phyloP scores from a whole-genome alignment of 2,888 invertebrate species.

The Protodeltote pygarga region DNA sequence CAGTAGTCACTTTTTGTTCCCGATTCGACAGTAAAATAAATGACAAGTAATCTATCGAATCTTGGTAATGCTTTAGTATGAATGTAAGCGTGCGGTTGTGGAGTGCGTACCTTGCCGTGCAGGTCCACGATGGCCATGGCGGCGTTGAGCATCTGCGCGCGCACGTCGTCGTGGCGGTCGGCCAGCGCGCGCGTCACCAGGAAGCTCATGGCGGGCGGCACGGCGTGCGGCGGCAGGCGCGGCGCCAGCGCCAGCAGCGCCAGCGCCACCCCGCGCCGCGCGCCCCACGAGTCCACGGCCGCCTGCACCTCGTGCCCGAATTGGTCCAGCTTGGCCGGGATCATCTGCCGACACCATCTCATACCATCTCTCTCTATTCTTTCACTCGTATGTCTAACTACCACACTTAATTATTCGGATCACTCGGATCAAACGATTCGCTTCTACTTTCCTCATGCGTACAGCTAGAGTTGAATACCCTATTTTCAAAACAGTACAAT shows the following conservation, averaged over 20 bases:
- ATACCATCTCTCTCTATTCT: background rate
- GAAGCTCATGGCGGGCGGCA: constrained; percentile 91
- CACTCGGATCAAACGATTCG: too few relatives aligned
- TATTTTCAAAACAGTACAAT: too few relatives aligned
- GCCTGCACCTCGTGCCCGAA: constrained; percentile 96
- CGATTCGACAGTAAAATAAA: too few relatives aligned
- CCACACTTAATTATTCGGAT: background rate
- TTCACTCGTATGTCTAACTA: background rate
- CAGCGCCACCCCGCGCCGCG: constrained; percentile 95
- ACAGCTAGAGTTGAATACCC: too few relatives aligned
- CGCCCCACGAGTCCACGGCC: constrained; percentile 96
- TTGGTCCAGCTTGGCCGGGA: constrained; percentile 95
- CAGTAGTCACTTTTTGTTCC: too few relatives aligned
- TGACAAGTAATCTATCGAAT: too few relatives aligned
- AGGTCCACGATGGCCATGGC: constrained; percentile 96
- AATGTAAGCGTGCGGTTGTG: too few relatives aligned
- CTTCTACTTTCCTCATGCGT: too few relatives aligned
- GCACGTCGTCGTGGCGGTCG: constrained; percentile 93
- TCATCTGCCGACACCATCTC: constrained; percentile 82
- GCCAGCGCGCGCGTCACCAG: constrained; percentile 95
- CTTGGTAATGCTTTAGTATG: too few relatives aligned
- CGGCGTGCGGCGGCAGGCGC: constrained; percentile 88
- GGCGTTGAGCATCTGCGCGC: constrained; percentile 96
- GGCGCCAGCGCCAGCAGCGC: constrained; percentile 93
- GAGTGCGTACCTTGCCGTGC: constrained; percentile 93